Base-by-base conservation (phyloP, 2,888 invertebrate genomes). In the Ichneumoninae sp. region DNA sequence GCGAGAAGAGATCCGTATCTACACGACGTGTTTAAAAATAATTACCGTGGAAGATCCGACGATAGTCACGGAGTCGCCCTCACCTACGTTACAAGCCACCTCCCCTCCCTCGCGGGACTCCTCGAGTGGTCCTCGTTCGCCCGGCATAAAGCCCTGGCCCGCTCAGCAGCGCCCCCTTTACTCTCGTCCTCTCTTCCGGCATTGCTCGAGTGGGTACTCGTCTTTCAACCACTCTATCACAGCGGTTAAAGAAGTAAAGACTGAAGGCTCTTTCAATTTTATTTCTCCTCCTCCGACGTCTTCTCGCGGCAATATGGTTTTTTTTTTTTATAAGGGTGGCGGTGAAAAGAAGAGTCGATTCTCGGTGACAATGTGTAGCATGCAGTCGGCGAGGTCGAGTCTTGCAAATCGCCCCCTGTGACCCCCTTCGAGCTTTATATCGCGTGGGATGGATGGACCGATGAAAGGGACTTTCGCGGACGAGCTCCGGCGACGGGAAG, bases 11-110 rank as follows among this genome's bases (percentile, higher is more conserved):
- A 93, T 93, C 85, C 90, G 87, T 93, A 93, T 93, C 93, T 91
- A 88, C 91, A 91, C 92, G 92, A 91, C 93, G 93, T 93, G 93
- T 93, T 93, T 93, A 93, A 93, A 93, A 93, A 93, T 93, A 93
- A 93, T 93, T 93, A 93, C 93, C 90, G 90, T 65, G 88, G 86
- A 89, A 93, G 93, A 93, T 93, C 83, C 90, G 88, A 85, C 91
- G 93, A 93, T 93, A 93, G 93, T 93, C 93, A 93, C 93, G 93
- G 91, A 93, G 92, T 92, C 91, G 90, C 88, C 90, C 89, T 91
- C 89, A 89, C 88, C 87, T 82, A 76, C 80, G 86, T 70, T 81
- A 81, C 79, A 85, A 75, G 87, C 87, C 85, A 73, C 73, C 86
- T 79, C 85, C 44, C 16, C 44, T 83, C 84, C 86, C 88, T 87